These are phyloP conservation scores for Poicephalus meyeri DNA, from an alignment of 2,113 vertebrate genomes.

Conservation along the genomic window DNA sequence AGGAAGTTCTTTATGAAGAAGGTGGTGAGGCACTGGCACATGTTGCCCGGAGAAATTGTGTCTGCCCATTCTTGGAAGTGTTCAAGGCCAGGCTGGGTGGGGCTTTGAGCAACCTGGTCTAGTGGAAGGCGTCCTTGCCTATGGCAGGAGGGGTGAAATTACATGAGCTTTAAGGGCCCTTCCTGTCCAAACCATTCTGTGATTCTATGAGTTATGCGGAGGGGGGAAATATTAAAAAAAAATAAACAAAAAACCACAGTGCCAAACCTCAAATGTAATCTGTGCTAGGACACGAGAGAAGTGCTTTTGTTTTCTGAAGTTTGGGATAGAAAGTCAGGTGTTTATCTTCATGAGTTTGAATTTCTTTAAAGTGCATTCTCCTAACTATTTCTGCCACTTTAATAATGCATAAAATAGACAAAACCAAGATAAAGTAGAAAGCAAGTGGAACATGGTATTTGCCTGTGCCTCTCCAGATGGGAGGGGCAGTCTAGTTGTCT, in stretches of 20 bases:
- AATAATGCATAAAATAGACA: not conserved
- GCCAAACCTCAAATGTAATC: not conserved
- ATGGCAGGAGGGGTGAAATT: not conserved
- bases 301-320: not conserved
- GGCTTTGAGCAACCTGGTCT: not conserved
- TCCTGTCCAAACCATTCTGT: not conserved
- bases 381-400: not conserved
- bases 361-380: not conserved
- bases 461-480: not conserved
- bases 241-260: fast-evolving
- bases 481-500: not conserved
- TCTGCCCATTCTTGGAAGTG: not conserved
- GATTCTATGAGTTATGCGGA: not conserved
- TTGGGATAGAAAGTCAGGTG: not conserved
- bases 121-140: not conserved
- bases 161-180: not conserved
- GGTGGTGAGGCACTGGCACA: not conserved
- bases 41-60: not conserved
- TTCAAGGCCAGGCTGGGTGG: not conserved
- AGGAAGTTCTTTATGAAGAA: not conserved
- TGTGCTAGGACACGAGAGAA: not conserved
- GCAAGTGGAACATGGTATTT: fast-evolving
- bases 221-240: not conserved
- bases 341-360: not conserved
- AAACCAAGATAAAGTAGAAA: not conserved